phyloP scores from a whole-genome alignment of 2,113 vertebrate genomes.

The Phylloscopus trochiloides region DNA sequence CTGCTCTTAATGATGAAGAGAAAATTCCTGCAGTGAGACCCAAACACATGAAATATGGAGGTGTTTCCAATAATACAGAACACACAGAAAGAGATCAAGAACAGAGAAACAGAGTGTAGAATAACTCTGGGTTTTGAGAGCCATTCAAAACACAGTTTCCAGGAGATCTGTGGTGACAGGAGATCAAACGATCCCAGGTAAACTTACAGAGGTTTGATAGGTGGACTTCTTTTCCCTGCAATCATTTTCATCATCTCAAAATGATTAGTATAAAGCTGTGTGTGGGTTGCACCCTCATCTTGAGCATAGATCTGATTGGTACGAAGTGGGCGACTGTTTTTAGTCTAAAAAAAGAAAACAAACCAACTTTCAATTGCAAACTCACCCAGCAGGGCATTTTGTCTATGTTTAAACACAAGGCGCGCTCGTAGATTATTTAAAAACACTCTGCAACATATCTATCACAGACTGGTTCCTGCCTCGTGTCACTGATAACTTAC shows the following conservation, averaged over 20 bases:
- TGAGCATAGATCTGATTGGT: slow-evolving; percentile 93
- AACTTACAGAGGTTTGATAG: slow-evolving; percentile 89
- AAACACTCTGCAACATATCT: slow-evolving; percentile 51
- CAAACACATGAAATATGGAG: not conserved
- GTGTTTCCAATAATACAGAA: not conserved
- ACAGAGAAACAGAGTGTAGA: not conserved
- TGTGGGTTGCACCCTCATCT: slow-evolving; percentile 88
- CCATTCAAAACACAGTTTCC: not conserved
- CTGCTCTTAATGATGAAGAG: not conserved
- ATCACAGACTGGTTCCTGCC: slow-evolving; percentile 62
- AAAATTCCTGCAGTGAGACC: not conserved
- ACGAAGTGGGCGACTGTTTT: slow-evolving; percentile 89
- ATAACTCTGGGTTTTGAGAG: not conserved
- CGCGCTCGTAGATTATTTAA: slow-evolving; percentile 35
- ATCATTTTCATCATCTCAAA: slow-evolving; percentile 93
- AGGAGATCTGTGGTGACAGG: not conserved
- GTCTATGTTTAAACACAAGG: slow-evolving; percentile 22
- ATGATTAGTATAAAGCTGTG: slow-evolving; percentile 88
- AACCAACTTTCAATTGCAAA: slow-evolving; percentile 6
- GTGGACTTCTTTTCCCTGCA: slow-evolving; percentile 89
- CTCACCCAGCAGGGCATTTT: not conserved
- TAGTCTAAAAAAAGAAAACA: slow-evolving; percentile 76
- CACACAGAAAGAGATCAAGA: not conserved
- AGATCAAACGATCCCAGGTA: not conserved
- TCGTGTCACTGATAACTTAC: slow-evolving; percentile 51